Base-by-base conservation (phyloP, 2,888 invertebrate genomes). In the Pollenia labialis region DNA sequence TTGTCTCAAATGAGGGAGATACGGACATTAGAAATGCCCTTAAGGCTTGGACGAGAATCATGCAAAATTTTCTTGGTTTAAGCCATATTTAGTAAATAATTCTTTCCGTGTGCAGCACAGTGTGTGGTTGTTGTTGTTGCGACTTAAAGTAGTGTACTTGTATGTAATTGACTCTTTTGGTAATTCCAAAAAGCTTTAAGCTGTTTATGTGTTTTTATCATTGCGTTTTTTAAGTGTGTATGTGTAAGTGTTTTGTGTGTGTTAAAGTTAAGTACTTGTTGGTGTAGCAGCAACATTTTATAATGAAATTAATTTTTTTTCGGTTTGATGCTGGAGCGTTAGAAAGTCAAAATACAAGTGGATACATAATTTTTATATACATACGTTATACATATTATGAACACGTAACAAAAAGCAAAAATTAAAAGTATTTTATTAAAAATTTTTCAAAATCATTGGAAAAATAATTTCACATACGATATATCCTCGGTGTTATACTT, bases 391-490 rank as follows among this genome's bases (percentile, higher is more conserved):
- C 64, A 8, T 74, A 14, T 74, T 66, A 69, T 72, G 72, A 60
- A 56, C 64, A 64, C 77, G 68, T 56, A 86, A 72, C 10, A 32
- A 46, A 46, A 81, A 88, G 81, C 86, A 75, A 69, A 75, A 44
- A 23, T n/a, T 54, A 62, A 44, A 32, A 54, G n/a, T 71, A 32
- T 62, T 60, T 52, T n/a, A 32, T 32, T 32, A 32, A 32, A 32
- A 32, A 6, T 32, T 32, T 32, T 32, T 32, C 4, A 32, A 32
- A 32, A 32, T 32, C 32, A 32, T 32, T 32, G 32, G 32, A 32
- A 32, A 32, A 23, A 23, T 23, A 23, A 23, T 23, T 23, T 0
- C 23, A 23, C 23, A 23, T 23, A 23, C 23, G 23, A 23, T 23
- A 23, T 23, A 23, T 23, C 23, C 23, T 23, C 23, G 23, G 23